Base-by-base conservation (phyloP, 92 coral and sea anemone species). In the Actinostola sp. region DNA sequence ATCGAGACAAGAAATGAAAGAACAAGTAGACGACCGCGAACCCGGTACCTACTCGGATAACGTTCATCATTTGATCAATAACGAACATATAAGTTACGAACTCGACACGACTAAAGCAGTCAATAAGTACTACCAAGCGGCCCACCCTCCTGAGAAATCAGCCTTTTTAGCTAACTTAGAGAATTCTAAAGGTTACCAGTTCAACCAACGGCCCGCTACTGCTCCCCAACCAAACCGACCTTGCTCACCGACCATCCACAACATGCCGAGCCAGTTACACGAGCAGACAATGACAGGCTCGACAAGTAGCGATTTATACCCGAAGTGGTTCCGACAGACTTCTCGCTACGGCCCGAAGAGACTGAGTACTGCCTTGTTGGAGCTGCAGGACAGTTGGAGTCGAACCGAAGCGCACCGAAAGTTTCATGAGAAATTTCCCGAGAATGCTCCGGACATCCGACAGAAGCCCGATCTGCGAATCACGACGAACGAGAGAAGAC, bases 381-480 rank as follows among this genome's bases (percentile, higher is more conserved):
- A 79, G 26, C 43, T 93, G 54, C 98, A 91, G 66, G 70, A 79
- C 71, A 82, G 76, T 52, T 93, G 91, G 90, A 90, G 84, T 53
- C 89, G 78, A 81, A 86, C 98, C 56, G 97, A 80, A 35, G 89
- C 94, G 21, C 94, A 80, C 45, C 85, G 94, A 63, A 79, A 85
- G 63, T 91, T 93, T 78, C 98, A 93, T 80, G 78, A 83, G 64
- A 85, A 93, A 76, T 93, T 91, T 58, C 90, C 98, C 45, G 98
- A 93, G 76, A 65, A 81, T 66, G 94, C 98, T 12, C 98, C 98
- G 43, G 98, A 93, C 76, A 88, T 93, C 64, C 98, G 98, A 46
- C 82, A 84, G 52, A 86, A 88, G 72, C 98, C 98, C 36, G 98
- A 93, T 62, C 70, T 88, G 51, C 89, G 98, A 17, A 88, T 93